phyloP scores from a whole-genome alignment of 2,888 invertebrate species.

The Drosophila birchii region DNA sequence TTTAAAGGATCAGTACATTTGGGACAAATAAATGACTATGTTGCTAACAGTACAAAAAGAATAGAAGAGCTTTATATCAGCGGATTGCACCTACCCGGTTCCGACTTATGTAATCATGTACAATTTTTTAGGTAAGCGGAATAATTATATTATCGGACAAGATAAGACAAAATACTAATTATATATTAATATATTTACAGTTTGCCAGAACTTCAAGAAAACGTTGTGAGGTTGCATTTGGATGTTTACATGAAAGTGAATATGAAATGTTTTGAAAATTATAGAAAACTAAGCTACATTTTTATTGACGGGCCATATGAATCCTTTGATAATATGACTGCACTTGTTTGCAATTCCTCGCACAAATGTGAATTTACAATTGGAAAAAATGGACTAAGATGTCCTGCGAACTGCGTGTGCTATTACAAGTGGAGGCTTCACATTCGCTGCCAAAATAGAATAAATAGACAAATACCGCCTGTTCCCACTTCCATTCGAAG shows the following conservation, averaged over 20 bases:
- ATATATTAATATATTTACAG: background rate
- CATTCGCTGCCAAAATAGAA: too few species aligned
- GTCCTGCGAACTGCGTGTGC: background rate
- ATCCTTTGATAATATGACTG: background rate
- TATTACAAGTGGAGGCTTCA: too few species aligned
- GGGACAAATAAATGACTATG: too few species aligned
- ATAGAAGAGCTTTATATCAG: too few species aligned
- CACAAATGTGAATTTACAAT: background rate
- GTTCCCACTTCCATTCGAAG: slow-evolving; percentile 3
- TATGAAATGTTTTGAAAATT: background rate
- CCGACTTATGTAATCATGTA: too few species aligned
- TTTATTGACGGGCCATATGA: background rate
- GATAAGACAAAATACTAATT: too few species aligned
- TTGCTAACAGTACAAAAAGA: too few species aligned
- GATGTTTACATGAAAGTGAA: background rate
- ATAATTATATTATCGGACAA: too few species aligned
- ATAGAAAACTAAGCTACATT: background rate
- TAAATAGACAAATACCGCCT: background rate
- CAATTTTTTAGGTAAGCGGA: too few species aligned
- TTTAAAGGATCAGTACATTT: too few species aligned
- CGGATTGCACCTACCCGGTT: too few species aligned
- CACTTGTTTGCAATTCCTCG: background rate
- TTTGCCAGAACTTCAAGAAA: background rate
- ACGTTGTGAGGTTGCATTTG: background rate
- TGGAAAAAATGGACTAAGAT: background rate